A percentile compares a stretch with the other conserved stretches of the same genome.
Conservation (phyloP, 2,888 invertebrate genomes). For the Xanthia icteritia region DNA sequence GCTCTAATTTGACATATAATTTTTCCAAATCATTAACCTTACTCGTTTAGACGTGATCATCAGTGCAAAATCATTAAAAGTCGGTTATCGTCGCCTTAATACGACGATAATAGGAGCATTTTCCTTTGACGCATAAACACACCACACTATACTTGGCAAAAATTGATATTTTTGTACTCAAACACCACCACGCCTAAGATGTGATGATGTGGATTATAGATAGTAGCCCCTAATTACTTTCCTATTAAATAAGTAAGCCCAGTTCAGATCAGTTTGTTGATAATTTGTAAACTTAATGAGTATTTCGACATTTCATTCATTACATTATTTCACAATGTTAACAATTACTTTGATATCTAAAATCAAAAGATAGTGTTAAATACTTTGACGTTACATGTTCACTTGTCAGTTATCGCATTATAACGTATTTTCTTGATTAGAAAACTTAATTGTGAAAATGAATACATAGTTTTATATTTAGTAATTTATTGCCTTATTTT, state of each 20-base stretch:
- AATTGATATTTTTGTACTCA: neutral
- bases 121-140: neutral
- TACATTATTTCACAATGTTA: neutral
- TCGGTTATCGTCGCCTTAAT: too few species aligned
- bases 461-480: too few species aligned
- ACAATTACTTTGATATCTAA: conserved; percentile 32
- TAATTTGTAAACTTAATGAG: conserved; percentile 38
- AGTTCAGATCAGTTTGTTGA: conserved; percentile 28
- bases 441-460: conserved; percentile 1
- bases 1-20: too few species aligned
- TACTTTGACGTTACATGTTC: conserved; percentile 5
- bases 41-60: too few species aligned
- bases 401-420: conserved; percentile 11
- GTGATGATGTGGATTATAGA: neutral
- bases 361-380: conserved; percentile 25
- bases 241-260: neutral
- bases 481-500: too few species aligned
- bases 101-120: neutral
- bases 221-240: neutral
- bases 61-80: too few species aligned
- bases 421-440: neutral
- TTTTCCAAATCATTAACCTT: too few species aligned
- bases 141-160: neutral
- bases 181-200: neutral
- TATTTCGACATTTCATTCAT: conserved; percentile 29